phyloP scores from a whole-genome alignment of 2,113 vertebrate genomes.

The Chroicocephalus ridibundus region DNA sequence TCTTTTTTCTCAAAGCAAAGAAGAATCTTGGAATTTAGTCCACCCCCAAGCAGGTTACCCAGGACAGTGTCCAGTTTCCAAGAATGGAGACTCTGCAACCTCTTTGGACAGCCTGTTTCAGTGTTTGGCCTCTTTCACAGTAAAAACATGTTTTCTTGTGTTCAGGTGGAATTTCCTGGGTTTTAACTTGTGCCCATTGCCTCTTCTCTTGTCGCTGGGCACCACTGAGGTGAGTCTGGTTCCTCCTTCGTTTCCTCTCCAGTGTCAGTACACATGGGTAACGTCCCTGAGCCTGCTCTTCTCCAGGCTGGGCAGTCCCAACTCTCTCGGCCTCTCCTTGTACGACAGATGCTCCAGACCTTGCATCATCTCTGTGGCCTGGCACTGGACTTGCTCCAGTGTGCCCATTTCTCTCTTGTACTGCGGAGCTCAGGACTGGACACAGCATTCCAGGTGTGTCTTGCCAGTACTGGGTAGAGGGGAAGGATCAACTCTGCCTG shows the following conservation, averaged over 20 bases:
- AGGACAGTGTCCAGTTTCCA: neutral
- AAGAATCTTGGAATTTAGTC: neutral
- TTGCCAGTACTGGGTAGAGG: neutral
- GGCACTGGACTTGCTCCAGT: neutral
- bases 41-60: neutral
- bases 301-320: neutral
- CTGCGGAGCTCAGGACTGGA: neutral
- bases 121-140: neutral
- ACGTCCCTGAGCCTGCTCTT: neutral
- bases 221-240: neutral
- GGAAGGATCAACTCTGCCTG: neutral
- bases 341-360: neutral
- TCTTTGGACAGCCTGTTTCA: neutral
- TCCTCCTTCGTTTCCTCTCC: neutral
- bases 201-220: neutral
- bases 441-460: neutral
- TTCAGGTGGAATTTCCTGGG: neutral
- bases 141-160: neutral
- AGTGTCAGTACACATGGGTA: neutral
- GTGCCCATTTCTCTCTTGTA: neutral
- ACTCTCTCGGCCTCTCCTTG: fast-evolving
- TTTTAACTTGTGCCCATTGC: neutral
- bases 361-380: neutral
- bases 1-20: neutral
- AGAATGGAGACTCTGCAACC: neutral